Evolutionary conservation across 2,113 vertebrate species (phyloP), one percentile per base, ranked within the genome.

Genomic region (Notechis scutatus): DNA sequence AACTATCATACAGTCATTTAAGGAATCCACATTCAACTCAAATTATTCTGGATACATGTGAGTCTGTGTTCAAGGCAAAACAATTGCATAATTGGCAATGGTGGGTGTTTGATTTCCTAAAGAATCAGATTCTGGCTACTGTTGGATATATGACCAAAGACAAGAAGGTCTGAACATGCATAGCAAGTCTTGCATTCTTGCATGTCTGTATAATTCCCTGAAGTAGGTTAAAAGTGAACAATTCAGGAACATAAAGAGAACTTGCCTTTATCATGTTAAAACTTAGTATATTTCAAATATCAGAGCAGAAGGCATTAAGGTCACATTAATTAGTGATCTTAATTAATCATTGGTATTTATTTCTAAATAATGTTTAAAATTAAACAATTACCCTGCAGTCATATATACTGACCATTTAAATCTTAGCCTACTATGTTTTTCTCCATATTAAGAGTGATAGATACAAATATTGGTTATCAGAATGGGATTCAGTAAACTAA

Each of bases 171-270:
- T 95, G 55, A 95, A 90, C 45, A 7, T 93, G 52, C 45, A 93
- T 45, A 85, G 93, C 86, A 93, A 88, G 21, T 14, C 91, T 93
- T 93, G 55, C 1, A 0, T 93, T 91, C 10, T n/a, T 94, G 47
- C 50, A 5, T 18, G 94, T 94, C 87, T 90, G 93, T 45, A 90
- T 94, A 3, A 59, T 92, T 94, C 50, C 86, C 94, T 93, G 93
- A 94, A 95, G 87, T 92, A 47, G 5, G 91, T 94, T 21, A 54
- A 89, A 88, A 85, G 90, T 54, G 21, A 91, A 95, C 86, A 91
- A 81, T 52, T 1, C 3, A 64, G 9, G 4, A 47, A 47, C 93
- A 0, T 52, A 9, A 86, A 47, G 23, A 56, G 74, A 45, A 1
- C 11, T 86, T 90, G 20, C 94, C 94, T 94, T 90, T 8, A 34